Conservation (phyloP, 2,113 vertebrate genomes). For the Bubo blakistoni region DNA sequence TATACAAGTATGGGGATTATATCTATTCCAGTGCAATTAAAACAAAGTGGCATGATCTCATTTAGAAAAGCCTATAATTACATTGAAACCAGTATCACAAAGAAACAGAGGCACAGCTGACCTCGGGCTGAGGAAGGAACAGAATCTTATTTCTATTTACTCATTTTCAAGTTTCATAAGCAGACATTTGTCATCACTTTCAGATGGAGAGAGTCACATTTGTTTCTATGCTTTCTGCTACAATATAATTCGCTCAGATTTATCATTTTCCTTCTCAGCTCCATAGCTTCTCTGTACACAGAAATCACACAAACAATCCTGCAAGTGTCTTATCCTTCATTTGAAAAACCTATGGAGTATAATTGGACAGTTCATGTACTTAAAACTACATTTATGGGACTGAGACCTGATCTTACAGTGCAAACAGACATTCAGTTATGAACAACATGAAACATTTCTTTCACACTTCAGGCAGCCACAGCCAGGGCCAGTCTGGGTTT, state of each 20-base stretch:
- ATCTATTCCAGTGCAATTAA: neutral
- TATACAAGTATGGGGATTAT: neutral
- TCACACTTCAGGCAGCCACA: neutral
- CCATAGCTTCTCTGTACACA: neutral
- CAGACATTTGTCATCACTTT: neutral
- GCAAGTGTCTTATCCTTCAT: neutral
- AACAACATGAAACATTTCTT: neutral
- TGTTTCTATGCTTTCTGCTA: neutral
- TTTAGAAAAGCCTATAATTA: neutral
- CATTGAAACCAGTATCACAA: neutral
- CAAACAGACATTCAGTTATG: rapidly evolving
- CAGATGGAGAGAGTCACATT: neutral
- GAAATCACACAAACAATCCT: neutral
- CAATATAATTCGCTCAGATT: neutral
- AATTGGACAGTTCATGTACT: neutral
- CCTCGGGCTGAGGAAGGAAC: neutral
- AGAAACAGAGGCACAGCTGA: neutral
- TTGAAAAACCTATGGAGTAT: rapidly evolving
- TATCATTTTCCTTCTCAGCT: neutral
- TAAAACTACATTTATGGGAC: neutral
- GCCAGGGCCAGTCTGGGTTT: neutral
- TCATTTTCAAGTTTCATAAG: neutral
- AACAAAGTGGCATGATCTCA: neutral
- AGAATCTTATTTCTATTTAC: neutral
- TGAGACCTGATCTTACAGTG: neutral